A percentile compares a stretch with the other conserved stretches of the same genome.
phyloP scores from a whole-genome alignment of 2,113 vertebrate genomes.

The Catharus minimus region DNA sequence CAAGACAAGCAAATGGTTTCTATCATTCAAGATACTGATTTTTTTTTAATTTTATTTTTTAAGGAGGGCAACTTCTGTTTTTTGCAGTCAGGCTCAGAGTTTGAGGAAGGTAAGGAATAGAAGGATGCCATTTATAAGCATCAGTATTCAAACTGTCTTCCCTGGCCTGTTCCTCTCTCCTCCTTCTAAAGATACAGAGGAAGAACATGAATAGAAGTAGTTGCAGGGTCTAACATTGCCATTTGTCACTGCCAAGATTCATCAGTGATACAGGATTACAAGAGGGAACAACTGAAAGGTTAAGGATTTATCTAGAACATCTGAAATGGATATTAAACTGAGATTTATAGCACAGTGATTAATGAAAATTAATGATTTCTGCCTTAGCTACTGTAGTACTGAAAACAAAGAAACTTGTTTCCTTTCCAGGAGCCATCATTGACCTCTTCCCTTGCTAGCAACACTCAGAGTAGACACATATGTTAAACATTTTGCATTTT shows the following conservation, averaged over 20 bases:
- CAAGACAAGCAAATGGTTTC: background rate
- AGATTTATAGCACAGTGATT: slow-evolving; percentile 39
- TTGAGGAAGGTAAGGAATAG: background rate
- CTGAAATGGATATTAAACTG: slow-evolving; percentile 37
- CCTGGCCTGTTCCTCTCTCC: background rate
- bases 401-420: background rate
- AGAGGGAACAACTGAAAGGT: slow-evolving; percentile 37
- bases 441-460: background rate
- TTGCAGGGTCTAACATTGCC: background rate
- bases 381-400: background rate
- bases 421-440: background rate
- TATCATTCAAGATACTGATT: background rate
- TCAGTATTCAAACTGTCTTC: background rate
- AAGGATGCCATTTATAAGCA: background rate
- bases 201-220: background rate
- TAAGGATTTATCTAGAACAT: slow-evolving; percentile 59
- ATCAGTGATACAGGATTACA: slow-evolving; percentile 25
- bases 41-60: background rate
- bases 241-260: slow-evolving; percentile 57
- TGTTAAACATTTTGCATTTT: background rate
- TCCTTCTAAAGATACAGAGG: background rate
- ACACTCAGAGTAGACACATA: background rate
- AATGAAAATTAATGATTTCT: slow-evolving; percentile 35
- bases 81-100: background rate
- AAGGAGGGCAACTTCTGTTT: background rate